A percentile compares a stretch with the other conserved stretches of the same genome.
These are phyloP conservation scores for Alligator mississippiensis DNA, from an alignment of 2,113 vertebrate species.

Conservation along the genomic window DNA sequence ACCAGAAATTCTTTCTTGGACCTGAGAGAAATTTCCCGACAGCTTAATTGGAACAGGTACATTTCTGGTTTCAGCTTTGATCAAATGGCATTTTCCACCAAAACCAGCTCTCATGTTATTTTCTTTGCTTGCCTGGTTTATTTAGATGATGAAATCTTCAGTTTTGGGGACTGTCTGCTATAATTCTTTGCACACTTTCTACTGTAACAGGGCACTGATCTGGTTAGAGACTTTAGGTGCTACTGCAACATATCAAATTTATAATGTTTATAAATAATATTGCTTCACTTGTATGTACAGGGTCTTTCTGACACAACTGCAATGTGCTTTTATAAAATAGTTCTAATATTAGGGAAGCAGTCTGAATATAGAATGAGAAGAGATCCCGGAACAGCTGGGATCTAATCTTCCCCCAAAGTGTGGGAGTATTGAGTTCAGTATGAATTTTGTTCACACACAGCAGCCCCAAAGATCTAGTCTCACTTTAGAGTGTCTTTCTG, in stretches of 20 bases:
- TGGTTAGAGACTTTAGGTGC: neutral
- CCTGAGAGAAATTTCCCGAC: too few relatives aligned
- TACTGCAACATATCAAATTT: neutral
- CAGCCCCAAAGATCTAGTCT: neutral
- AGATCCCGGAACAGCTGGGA: constrained; percentile 45
- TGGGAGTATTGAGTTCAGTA: constrained; percentile 20
- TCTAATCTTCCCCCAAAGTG: constrained; percentile 66
- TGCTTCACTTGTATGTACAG: neutral
- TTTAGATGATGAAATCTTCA: fast-evolving
- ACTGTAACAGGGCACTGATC: neutral
- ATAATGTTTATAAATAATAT: constrained; percentile 1
- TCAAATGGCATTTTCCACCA: too few relatives aligned
- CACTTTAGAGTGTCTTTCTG: constrained; percentile 26
- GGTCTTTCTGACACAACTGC: neutral
- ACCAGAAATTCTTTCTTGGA: too few relatives aligned
- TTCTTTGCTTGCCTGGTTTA: neutral
- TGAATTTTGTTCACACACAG: constrained; percentile 28
- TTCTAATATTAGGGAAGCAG: constrained; percentile 61
- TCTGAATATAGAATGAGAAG: constrained; percentile 24
- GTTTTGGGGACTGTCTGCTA: neutral
- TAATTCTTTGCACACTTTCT: fast-evolving
- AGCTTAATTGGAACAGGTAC: too few relatives aligned
- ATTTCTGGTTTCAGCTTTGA: too few relatives aligned
- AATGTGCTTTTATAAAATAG: neutral
- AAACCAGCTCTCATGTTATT: too few relatives aligned